Percentiles rank a stretch among this genome's conserved stretches.
These are phyloP conservation scores for Hydrotaea cyrtoneurina DNA, from an alignment of 2,888 invertebrate genomes.

Conservation along the genomic window DNA sequence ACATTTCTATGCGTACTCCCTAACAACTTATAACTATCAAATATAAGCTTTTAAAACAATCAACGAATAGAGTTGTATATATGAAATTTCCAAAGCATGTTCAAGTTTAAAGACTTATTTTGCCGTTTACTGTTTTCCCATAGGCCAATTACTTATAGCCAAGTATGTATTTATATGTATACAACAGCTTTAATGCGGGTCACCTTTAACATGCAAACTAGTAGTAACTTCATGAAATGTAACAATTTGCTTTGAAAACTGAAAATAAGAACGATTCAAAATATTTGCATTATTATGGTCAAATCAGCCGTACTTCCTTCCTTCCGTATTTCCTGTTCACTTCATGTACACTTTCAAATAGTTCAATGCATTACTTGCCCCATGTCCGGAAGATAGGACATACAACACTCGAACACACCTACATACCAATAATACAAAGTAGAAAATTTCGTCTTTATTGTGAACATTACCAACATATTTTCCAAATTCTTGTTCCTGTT, in stretches of 20 bases:
- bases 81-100: too few relatives aligned
- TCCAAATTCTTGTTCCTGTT: conserved; percentile 70
- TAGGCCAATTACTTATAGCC: not conserved
- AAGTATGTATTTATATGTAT: not conserved
- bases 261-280: conserved; percentile 1
- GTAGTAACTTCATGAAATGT: not conserved
- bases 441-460: conserved; percentile 40
- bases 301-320: conserved; percentile 76
- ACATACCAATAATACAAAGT: conserved; percentile 6
- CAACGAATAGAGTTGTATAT: too few relatives aligned
- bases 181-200: not conserved
- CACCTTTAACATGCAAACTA: not conserved
- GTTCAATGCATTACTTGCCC: conserved; percentile 34
- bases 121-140: too few relatives aligned
- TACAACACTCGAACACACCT: conserved; percentile 35
- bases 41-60: too few relatives aligned
- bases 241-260: not conserved
- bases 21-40: too few relatives aligned
- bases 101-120: too few relatives aligned
- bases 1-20: too few relatives aligned
- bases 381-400: conserved; percentile 23
- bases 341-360: conserved; percentile 34
- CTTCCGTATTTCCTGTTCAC: conserved; percentile 73
- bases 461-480: conserved; percentile 56
- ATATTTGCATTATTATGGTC: conserved; percentile 70